phyloP scores from a whole-genome alignment of 2,888 invertebrate genomes.

The Diplolepis rosae region DNA sequence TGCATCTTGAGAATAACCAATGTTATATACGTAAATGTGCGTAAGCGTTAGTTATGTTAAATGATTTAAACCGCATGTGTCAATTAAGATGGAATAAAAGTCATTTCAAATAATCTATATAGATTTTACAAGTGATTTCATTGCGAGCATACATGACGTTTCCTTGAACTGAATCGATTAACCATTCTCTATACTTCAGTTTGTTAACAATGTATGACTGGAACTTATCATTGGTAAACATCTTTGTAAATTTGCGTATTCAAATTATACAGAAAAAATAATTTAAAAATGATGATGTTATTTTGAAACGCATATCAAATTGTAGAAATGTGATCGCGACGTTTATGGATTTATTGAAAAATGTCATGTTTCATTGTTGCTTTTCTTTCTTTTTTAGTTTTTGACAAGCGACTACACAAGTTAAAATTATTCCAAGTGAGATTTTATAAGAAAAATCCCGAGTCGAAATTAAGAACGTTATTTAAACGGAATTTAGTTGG shows the following conservation, averaged over 20 bases:
- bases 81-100: slow-evolving; percentile 30
- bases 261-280: no score
- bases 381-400: no score
- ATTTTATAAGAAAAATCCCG: no score
- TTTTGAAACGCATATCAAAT: no score
- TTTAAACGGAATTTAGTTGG: no score
- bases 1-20: slow-evolving; percentile 23
- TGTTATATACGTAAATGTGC: background rate
- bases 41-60: slow-evolving; percentile 9
- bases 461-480: no score
- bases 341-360: no score
- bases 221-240: background rate
- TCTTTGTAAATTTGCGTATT: background rate
- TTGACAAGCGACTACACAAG: no score
- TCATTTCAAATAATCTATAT: slow-evolving; percentile 16
- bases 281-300: no score
- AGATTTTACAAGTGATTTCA: slow-evolving; percentile 17
- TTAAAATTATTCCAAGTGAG: no score
- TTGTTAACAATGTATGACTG: background rate
- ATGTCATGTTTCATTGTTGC: no score
- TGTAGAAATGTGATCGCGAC: no score
- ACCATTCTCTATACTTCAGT: slow-evolving; percentile 6
- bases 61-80: slow-evolving; percentile 29
- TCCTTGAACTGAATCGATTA: slow-evolving; percentile 28
- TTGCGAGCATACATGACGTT: background rate